Base-by-base conservation (phyloP, 1,140 invertebrate species). In the Bombus balteatus region DNA sequence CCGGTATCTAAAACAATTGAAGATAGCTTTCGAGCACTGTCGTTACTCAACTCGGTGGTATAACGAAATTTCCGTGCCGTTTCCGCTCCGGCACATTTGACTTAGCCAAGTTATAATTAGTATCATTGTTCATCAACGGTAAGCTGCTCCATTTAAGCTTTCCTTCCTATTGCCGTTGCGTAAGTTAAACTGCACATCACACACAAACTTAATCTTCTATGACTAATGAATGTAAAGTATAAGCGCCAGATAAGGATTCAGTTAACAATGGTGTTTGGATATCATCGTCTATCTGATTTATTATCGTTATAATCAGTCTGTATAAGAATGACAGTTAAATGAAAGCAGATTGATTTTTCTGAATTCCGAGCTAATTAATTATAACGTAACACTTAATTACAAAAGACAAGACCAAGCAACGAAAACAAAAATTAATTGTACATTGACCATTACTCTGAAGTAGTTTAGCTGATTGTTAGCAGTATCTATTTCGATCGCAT, bases 81-180 rank as follows among this genome's bases (percentile, higher is more conserved):
- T 41, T 43, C n/a, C 28, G 71, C 39, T 77, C 10, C n/a, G 32
- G 59, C 34, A 43, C 32, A 34, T 34, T 37, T 37, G 39, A 32
- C 39, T 39, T 34, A n/a, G 71, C 43, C 32, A 76, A 66, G 28
- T 78, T 65, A 41, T 78, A 78, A 78, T 78, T 65, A 32, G 59
- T 43, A 66, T 41, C 59, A 71, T 57, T 65, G 41, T 81, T 53
- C 87, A 86, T 76, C 76, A 74, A 81, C 76, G 83, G 28, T 37
- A 78, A 81, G 59, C 76, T 78, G 59, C 59, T 66, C 62, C 76
- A 32, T 66, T 43, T 78, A 78, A 78, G 76, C 59, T 66, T 39
- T 18, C 75, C 53, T 32, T 37, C 34, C 34, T 59, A 53, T 37
- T 59, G 25, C 57, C 37, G 53, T 62, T 78, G 39, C n/a, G 39